These are phyloP conservation scores for Nomia melanderi DNA, from an alignment of 1,140 invertebrate genomes.

Conservation along the genomic window DNA sequence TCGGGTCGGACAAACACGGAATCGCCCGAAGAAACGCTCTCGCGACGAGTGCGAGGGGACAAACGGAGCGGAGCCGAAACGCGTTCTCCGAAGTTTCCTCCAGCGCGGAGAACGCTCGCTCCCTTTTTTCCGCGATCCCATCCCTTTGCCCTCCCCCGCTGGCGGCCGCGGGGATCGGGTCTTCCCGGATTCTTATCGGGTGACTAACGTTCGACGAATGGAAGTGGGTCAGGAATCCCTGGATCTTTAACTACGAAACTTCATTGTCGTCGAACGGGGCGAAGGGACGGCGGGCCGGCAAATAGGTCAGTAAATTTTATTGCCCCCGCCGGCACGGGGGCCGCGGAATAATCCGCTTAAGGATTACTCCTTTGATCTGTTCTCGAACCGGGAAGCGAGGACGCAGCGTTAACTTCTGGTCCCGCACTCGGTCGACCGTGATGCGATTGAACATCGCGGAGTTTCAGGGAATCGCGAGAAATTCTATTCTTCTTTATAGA, in stretches of 20 bases:
- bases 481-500: no score
- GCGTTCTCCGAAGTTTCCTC: not conserved
- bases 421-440: no score
- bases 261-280: conserved; percentile 18
- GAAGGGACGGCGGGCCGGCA: conserved; percentile 7
- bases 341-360: not conserved
- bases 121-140: not conserved
- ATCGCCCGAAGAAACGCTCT: not conserved
- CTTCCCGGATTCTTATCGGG: conserved; percentile 11
- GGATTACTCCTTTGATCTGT: not conserved
- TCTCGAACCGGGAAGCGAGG: not conserved
- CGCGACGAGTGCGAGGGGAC: not conserved
- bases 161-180: no score
- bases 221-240: conserved; percentile 44
- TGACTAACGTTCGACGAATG: conserved; percentile 14
- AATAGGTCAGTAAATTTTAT: conserved; percentile 33
- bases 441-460: no score
- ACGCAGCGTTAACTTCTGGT: no score
- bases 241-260: conserved; percentile 42
- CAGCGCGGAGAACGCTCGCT: not conserved
- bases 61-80: not conserved
- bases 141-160: not conserved
- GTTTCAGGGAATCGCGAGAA: no score
- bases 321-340: not conserved
- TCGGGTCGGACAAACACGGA: not conserved